Percentiles rank a stretch among this genome's conserved stretches.
phyloP scores from a whole-genome alignment of 2,888 invertebrate genomes.

The Drosophila falleni region DNA sequence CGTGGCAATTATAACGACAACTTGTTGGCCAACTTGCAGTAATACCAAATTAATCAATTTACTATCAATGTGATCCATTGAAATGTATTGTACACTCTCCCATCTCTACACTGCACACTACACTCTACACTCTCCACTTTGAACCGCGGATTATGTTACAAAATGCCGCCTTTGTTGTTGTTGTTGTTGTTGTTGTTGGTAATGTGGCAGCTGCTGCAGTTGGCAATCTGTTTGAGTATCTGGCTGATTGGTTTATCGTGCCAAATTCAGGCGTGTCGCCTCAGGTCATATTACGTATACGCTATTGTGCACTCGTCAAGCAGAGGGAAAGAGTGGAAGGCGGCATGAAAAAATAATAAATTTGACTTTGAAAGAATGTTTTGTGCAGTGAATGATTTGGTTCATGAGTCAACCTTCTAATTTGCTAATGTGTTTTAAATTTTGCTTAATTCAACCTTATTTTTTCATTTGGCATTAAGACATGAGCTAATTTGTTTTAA shows the following conservation, averaged over 20 bases:
- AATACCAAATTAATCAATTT: constrained; percentile 18
- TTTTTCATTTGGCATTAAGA: constrained; percentile 40
- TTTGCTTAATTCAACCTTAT: constrained; percentile 46
- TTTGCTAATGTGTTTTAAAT: constrained; percentile 68
- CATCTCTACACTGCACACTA: neutral
- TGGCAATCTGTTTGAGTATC: constrained; percentile 49
- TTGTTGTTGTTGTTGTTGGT: constrained; percentile 5
- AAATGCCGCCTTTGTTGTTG: constrained; percentile 18
- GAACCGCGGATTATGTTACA: constrained; percentile 1
- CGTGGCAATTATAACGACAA: constrained; percentile 40
- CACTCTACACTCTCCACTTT: constrained; percentile 6
- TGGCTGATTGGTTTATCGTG: constrained; percentile 82
- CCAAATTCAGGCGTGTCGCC: constrained; percentile 79
- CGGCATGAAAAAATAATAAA: constrained; percentile 47
- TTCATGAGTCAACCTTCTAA: constrained; percentile 50
- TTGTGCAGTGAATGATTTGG: constrained; percentile 46
- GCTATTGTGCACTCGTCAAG: constrained; percentile 31
- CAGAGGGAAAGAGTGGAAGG: neutral
- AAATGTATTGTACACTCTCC: neutral
- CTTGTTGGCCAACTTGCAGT: constrained; percentile 21
- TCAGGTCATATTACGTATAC: constrained; percentile 65
- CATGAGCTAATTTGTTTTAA: constrained; percentile 45
- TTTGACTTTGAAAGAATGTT: constrained; percentile 72
- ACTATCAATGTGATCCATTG: constrained; percentile 35
- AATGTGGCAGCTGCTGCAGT: constrained; percentile 53